These are phyloP conservation scores for Anadara kagoshimensis DNA, from an alignment of 1,140 invertebrate genomes.

Conservation along the genomic window DNA sequence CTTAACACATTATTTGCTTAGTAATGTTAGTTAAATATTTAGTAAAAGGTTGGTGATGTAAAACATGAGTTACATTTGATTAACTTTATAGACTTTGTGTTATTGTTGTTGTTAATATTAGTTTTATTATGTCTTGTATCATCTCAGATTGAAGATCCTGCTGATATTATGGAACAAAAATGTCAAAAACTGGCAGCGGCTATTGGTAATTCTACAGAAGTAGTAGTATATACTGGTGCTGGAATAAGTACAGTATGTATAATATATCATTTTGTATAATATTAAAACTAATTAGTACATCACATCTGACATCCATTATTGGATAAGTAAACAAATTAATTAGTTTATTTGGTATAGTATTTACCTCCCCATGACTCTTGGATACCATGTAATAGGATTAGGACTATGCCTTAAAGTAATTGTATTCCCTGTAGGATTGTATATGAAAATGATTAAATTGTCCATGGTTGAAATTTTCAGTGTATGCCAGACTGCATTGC, in stretches of 20 bases:
- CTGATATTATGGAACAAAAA: constrained; percentile 83
- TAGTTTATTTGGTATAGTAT: too few relatives aligned
- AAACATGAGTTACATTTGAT: background rate
- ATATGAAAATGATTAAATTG: too few relatives aligned
- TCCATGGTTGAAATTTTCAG: too few relatives aligned
- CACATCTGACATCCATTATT: too few relatives aligned
- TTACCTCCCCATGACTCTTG: too few relatives aligned
- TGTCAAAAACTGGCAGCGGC: constrained; percentile 85
- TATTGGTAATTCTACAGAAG: constrained; percentile 83
- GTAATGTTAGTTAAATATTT: background rate
- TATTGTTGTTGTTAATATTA: background rate
- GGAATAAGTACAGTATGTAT: constrained; percentile 88
- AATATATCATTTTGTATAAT: too few relatives aligned
- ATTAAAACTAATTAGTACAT: too few relatives aligned
- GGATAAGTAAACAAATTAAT: too few relatives aligned
- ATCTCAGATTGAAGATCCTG: constrained; percentile 77
- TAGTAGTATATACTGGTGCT: constrained; percentile 96
- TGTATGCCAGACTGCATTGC: too few relatives aligned
- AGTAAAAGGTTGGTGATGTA: background rate
- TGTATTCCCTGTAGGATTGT: too few relatives aligned
- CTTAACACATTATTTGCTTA: background rate
- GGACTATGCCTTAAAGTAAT: too few relatives aligned
- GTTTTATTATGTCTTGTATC: background rate
- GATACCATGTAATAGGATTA: too few relatives aligned
- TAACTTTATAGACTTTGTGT: background rate